Base-by-base conservation (phyloP, 23 tunicate species). In the Ciona savignyi region DNA sequence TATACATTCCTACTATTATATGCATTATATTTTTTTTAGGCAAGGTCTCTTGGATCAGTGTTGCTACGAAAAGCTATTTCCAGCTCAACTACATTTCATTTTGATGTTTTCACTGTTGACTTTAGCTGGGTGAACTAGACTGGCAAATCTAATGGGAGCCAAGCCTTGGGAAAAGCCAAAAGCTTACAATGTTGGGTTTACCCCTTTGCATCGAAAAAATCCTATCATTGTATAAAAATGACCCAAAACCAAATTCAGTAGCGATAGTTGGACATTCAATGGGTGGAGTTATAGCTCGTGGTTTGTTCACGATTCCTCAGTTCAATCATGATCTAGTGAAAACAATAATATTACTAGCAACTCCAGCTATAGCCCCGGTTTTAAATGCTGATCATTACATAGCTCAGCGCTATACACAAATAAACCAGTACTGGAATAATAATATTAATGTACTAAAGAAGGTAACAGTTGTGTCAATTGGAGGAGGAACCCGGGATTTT, bases 81-180 rank as follows among this genome's bases (percentile, higher is more conserved):
- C 22, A 34, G 35, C 20, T 33, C 30, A 23, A 35, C 62, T 29
- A 27, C 2, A 0, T 32, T 33, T 27, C 86, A 84, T 56, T 91
- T 91, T 76, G 84, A 91, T 63, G 97, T 91, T 25, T 91, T 91
- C 33, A 76, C 91, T 6, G 70, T 80, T 67, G 97, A 91, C 51
- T 85, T 71, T 11, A 72, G 80, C n/a, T n/a, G n/a, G n/a, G n/a
- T n/a, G n/a, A n/a, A n/a, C n/a, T n/a, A n/a, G 49, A 89, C 90
- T n/a, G 77, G n/a, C n/a, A n/a, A 77, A 11, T 51, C 84, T 9
- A 21, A 60, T 42, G 56, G 56, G 56, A 15, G 56, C 56, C 9
- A 42, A n/a, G n/a, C n/a, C 56, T 42, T 42, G 56, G 56, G 56
- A 42, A 9, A 42, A n/a, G n/a, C n/a, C n/a, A n/a, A n/a, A n/a